A percentile compares a stretch with the other conserved stretches of the same genome.
These are phyloP conservation scores for Tachycineta bicolor DNA, from an alignment of 2,113 vertebrate species.

Conservation along the genomic window DNA sequence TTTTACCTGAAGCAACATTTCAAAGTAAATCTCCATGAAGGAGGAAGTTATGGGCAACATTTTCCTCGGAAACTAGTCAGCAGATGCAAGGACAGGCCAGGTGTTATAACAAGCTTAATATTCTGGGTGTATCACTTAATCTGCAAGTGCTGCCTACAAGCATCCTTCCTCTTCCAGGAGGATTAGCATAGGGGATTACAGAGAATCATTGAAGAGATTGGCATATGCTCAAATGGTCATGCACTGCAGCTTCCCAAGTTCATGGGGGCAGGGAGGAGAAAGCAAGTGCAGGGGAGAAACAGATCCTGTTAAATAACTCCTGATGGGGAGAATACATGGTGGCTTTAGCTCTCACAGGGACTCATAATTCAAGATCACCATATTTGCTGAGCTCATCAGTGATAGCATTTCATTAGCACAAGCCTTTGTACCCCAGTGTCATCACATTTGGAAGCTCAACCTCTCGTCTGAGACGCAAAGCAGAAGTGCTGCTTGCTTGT, in stretches of 20 bases:
- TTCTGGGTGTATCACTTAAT: background rate
- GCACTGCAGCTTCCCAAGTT: background rate
- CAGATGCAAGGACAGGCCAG: background rate
- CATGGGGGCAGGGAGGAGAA: background rate
- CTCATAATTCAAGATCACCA: background rate
- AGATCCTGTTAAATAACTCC: background rate
- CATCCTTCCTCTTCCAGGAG: conserved; percentile 19
- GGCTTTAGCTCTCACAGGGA: background rate
- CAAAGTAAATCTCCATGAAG: background rate
- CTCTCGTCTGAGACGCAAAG: background rate
- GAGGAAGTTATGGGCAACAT: background rate
- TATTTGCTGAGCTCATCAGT: background rate
- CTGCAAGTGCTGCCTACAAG: conserved; percentile 3
- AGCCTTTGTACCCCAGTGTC: background rate
- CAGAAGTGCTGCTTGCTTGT: background rate
- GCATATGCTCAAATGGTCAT: background rate
- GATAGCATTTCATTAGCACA: background rate
- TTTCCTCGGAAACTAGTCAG: background rate
- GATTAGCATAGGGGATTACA: conserved; percentile 40
- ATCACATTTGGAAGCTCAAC: background rate
- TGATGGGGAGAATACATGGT: background rate
- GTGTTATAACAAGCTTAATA: conserved; percentile 39
- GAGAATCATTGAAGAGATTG: conserved; percentile 29
- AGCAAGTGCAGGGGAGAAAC: background rate
- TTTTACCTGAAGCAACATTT: background rate